phyloP scores from a whole-genome alignment of 2,888 invertebrate species.

The Lissocephala sabroskyi region DNA sequence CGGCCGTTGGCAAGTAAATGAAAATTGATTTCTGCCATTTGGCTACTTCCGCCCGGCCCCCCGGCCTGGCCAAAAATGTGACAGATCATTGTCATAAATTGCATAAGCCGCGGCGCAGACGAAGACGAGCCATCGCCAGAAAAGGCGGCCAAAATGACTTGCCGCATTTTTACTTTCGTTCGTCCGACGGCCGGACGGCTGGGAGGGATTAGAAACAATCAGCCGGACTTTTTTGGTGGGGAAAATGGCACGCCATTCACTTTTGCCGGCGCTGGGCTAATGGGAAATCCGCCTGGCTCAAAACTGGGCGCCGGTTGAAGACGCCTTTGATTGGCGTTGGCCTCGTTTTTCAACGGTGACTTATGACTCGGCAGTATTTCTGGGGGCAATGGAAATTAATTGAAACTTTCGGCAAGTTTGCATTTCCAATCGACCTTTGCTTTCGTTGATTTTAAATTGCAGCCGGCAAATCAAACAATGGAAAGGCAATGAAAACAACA shows the following conservation, averaged over 20 bases:
- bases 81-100: conserved; percentile 37
- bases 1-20: conserved; percentile 23
- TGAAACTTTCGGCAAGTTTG: no score
- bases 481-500: no score
- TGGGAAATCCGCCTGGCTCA: background rate
- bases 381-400: no score
- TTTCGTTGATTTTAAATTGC: no score
- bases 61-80: conserved; percentile 33
- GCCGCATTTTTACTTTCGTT: conserved; percentile 37
- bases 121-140: no score
- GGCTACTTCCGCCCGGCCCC: conserved; percentile 43
- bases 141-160: conserved; percentile 28
- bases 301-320: no score
- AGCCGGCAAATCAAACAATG: no score
- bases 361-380: no score
- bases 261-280: conserved; percentile 7
- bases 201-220: conserved; percentile 20
- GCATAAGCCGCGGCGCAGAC: conserved; percentile 19
- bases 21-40: conserved; percentile 47
- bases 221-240: conserved; percentile 5
- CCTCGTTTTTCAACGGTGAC: no score
- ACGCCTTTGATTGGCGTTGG: no score
- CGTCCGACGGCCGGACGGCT: conserved; percentile 1
- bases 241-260: conserved; percentile 26
- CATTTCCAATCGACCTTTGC: no score